Base-by-base conservation (phyloP, 2,888 invertebrate species). In the Heliothis peltigera region DNA sequence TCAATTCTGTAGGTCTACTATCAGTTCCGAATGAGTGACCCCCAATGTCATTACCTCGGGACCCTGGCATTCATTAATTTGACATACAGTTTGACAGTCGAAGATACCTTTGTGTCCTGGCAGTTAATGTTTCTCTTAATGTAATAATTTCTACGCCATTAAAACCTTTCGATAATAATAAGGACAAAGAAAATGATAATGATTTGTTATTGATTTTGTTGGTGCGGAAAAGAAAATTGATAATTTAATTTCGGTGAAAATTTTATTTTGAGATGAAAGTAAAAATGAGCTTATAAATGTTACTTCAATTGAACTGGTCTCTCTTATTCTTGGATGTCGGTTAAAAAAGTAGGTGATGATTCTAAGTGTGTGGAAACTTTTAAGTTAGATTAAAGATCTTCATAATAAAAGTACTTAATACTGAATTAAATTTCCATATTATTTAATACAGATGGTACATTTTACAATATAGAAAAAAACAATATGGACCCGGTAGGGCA, bases 121-220 rank as follows among this genome's bases (percentile, higher is more conserved):
- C 82, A 81, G 84, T 86, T 88, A 88, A 89, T 86, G 89, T 80
- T 81, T 73, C 79, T 79, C 71, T 67, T 80, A 79, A 84, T 84
- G 82, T 87, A 88, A 91, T 91, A 89, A 92, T 90, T 92, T 92
- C 92, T 88, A 74, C 82, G 67, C 84, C 90, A 91, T 91, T 92
- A 86, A 83, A 83, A 82, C 64, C 67, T 68, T 70, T 70, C 73
- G 15, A 43, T 61, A 71, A 66, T 19, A 46, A 46, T 7, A 7
- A 0, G n/a, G 10, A 17, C 10, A 21, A 47, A 21, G 35, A 17
- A 51, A 42, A 42, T n/a, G 21, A 43, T 12, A 3, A 17, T 75
- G 35, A 7, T 15, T 22, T 39, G n/a, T n/a, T 53, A n/a, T 39
- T 43, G 32, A 12, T 12, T 43, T 39, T 64, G 25, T 52, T 55